Percentiles rank a stretch among this genome's conserved stretches.
Conservation (phyloP, 2,888 invertebrate genomes). For the Sesamia inferens region DNA sequence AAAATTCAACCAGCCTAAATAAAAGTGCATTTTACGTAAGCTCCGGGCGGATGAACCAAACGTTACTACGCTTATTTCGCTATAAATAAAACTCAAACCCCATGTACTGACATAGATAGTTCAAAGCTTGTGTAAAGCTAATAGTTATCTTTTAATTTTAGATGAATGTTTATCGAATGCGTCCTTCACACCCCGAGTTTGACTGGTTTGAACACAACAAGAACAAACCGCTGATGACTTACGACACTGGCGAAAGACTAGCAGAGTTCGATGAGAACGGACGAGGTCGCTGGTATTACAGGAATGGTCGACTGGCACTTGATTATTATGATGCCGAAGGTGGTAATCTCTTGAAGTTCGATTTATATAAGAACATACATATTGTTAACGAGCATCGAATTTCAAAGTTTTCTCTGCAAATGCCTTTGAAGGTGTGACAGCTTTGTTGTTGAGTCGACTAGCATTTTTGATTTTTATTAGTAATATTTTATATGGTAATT, state of each 20-base stretch:
- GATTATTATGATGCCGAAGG: constrained; percentile 86
- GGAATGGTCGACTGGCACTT: constrained; percentile 80
- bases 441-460: not conserved
- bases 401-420: not conserved
- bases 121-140: no score
- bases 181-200: constrained; percentile 84
- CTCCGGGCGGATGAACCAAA: no score
- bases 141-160: constrained; percentile 47
- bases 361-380: not conserved
- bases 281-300: constrained; percentile 82
- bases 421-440: not conserved
- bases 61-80: no score
- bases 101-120: not conserved
- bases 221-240: constrained; percentile 76
- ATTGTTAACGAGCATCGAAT: not conserved
- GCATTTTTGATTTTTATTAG: not conserved
- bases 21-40: not conserved
- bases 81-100: not conserved
- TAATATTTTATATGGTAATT: not conserved
- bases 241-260: constrained; percentile 81
- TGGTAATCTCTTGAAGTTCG: constrained; percentile 47
- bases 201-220: constrained; percentile 86
- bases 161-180: constrained; percentile 87
- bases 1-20: no score
- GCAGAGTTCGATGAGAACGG: constrained; percentile 84